Evolutionary conservation across 2,888 invertebrate species (phyloP).

Genomic region (Heliothis peltigera): DNA sequence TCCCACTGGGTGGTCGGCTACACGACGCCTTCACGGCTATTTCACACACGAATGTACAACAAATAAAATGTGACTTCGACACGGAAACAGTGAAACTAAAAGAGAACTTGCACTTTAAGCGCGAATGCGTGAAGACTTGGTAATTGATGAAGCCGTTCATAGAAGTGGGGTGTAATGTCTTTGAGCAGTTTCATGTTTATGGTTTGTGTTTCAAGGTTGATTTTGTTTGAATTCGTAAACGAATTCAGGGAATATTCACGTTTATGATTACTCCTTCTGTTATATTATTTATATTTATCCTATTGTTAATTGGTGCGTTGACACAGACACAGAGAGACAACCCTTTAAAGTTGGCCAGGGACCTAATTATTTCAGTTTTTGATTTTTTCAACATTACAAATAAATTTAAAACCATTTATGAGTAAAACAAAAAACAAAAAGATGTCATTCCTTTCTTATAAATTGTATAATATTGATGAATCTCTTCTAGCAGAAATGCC

Average conservation of each 20-base stretch:
- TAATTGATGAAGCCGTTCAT: constrained; percentile 53
- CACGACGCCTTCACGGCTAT: constrained; percentile 84
- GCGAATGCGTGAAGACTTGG: constrained; percentile 51
- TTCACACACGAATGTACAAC: constrained; percentile 81
- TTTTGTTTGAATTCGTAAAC: constrained; percentile 22
- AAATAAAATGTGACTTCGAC: constrained; percentile 79
- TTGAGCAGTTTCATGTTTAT: constrained; percentile 16
- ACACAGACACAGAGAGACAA: no score
- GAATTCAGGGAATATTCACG: neutral
- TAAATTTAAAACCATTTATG: no score
- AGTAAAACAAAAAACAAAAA: no score
- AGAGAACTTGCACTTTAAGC: constrained; percentile 61
- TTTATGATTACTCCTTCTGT: neutral
- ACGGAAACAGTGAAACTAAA: constrained; percentile 75
- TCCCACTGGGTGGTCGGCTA: constrained; percentile 86
- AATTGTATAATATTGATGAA: neutral
- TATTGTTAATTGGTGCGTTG: neutral
- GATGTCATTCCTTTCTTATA: no score
- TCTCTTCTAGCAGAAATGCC: constrained; percentile 48
- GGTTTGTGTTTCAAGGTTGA: constrained; percentile 25
- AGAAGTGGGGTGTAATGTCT: constrained; percentile 33
- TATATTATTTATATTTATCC: neutral
- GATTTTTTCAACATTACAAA: no score
- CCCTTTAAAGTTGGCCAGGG: no score
- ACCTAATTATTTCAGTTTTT: no score